A percentile compares a stretch with the other conserved stretches of the same genome.
phyloP scores from a whole-genome alignment of 2,113 vertebrate species.

The Chionis minor region DNA sequence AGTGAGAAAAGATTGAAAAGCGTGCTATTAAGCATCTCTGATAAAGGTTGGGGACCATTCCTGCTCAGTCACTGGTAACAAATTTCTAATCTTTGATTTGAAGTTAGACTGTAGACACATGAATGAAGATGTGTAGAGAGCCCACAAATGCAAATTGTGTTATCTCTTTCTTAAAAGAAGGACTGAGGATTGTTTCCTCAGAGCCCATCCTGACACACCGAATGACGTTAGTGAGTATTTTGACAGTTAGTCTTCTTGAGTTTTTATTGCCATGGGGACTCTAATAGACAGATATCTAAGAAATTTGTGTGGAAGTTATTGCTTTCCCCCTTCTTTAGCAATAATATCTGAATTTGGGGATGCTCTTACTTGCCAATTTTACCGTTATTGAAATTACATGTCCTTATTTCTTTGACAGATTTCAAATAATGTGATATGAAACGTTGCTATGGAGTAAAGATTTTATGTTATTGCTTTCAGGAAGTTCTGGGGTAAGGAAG shows the following conservation, averaged over 20 bases:
- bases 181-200: not conserved
- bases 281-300: not conserved
- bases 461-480: not conserved
- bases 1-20: not conserved
- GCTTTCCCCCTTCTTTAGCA: not conserved
- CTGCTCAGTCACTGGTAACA: not conserved
- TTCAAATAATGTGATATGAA: not conserved
- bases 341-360: not conserved
- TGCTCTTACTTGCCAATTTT: not conserved
- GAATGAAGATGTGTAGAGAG: not conserved
- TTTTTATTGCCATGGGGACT: not conserved
- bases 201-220: not conserved
- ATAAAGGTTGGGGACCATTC: not conserved
- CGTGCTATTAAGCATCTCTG: not conserved
- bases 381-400: not conserved
- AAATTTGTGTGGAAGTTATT: not conserved
- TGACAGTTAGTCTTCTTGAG: not conserved
- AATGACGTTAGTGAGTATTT: not conserved
- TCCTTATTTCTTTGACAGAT: constrained; percentile 11
- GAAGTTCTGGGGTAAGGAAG: not conserved
- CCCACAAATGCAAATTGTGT: not conserved
- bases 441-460: not conserved
- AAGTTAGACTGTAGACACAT: not conserved
- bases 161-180: not conserved
- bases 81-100: not conserved